Evolutionary conservation across 2,113 vertebrate species (phyloP).

Genomic region (Coracopsis vasa): DNA sequence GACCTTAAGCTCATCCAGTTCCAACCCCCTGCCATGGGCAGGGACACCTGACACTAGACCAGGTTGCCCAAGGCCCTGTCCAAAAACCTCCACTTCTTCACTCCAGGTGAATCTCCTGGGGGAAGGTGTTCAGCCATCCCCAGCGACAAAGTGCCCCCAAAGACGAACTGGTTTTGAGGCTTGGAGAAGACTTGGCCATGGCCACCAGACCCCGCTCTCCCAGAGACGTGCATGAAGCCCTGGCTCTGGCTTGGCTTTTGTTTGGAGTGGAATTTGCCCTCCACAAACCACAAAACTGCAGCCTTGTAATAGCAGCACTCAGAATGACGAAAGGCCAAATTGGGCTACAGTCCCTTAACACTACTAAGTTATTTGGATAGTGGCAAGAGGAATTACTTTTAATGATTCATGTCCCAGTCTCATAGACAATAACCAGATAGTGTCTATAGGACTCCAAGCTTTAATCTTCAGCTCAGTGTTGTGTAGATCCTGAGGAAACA

Average conservation of each 20-base stretch:
- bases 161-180: accelerated
- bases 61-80: neutral
- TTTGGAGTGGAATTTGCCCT: neutral
- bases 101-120: neutral
- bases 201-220: neutral
- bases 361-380: neutral
- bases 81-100: neutral
- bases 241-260: neutral
- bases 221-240: neutral
- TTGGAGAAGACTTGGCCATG: accelerated
- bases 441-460: neutral
- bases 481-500: neutral
- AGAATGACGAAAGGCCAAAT: conserved; percentile 1
- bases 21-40: neutral
- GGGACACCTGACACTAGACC: neutral
- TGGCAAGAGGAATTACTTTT: conserved; percentile 16
- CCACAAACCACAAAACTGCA: neutral
- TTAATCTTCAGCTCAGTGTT: neutral
- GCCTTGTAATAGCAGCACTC: neutral
- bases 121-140: neutral
- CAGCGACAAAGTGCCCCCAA: neutral
- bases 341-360: neutral
- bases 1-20: neutral
- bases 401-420: neutral
- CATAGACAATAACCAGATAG: neutral